phyloP scores from a whole-genome alignment of 2,113 vertebrate genomes.

The Myocastor coypus region DNA sequence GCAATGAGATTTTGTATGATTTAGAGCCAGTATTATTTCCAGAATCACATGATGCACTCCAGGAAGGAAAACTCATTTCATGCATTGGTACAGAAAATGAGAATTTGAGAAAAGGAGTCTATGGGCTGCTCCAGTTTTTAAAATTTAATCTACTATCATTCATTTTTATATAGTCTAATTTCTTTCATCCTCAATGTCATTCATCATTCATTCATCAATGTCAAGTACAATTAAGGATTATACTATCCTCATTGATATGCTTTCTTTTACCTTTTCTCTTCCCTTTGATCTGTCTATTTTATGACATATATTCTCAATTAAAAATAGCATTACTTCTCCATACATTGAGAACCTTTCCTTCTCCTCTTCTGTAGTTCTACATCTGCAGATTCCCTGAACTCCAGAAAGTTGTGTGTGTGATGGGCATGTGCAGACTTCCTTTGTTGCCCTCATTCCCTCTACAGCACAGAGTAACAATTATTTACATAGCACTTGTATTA shows the following conservation, averaged over 20 bases:
- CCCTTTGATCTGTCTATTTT: not conserved
- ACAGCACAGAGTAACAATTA: not conserved
- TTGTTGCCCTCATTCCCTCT: not conserved
- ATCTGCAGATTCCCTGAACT: not conserved
- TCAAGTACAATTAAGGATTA: constrained; percentile 1
- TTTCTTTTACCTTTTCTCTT: not conserved
- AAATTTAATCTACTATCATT: constrained; percentile 31
- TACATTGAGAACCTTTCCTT: not conserved
- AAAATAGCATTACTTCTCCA: not conserved
- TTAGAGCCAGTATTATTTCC: constrained; percentile 13
- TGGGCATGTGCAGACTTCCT: not conserved
- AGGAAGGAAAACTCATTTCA: constrained; percentile 27
- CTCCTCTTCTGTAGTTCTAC: not conserved
- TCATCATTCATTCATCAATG: too few species aligned
- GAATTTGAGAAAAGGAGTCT: constrained; percentile 12
- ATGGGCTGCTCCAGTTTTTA: not conserved
- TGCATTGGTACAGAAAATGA: not conserved
- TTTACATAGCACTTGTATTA: not conserved
- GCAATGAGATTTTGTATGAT: not conserved
- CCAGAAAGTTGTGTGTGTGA: not conserved
- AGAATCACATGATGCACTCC: not conserved
- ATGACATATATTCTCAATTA: not conserved
- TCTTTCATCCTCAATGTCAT: constrained; percentile 43
- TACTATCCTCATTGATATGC: not conserved
- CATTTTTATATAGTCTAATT: not conserved